These are phyloP conservation scores for Noturus placidus DNA, from an alignment of 2,113 vertebrate species.

Conservation along the genomic window DNA sequence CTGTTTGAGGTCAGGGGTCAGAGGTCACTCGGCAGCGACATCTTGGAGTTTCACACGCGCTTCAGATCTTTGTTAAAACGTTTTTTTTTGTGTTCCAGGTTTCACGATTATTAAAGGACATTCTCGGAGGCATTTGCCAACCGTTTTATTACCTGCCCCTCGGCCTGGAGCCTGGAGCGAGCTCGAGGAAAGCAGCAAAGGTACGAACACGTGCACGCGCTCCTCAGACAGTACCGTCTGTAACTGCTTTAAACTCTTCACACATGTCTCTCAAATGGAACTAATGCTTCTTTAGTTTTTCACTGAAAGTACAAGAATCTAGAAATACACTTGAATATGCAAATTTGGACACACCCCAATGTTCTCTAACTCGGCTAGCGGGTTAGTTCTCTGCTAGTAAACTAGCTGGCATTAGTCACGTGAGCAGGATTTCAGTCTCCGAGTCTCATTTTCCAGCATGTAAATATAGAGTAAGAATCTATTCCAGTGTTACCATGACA, in stretches of 20 bases:
- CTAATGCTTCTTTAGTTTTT: too few relatives aligned
- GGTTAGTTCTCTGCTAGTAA: too few relatives aligned
- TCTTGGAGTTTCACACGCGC: neutral
- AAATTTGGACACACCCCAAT: neutral
- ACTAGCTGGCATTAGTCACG: too few relatives aligned
- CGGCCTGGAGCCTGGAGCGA: slow-evolving; percentile 37
- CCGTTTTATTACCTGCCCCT: slow-evolving; percentile 68
- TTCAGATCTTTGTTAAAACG: neutral
- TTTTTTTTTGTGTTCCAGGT: slow-evolving; percentile 62
- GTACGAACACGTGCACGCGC: slow-evolving; percentile 51
- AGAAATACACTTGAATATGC: neutral
- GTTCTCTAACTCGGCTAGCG: too few relatives aligned
- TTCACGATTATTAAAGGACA: slow-evolving; percentile 70
- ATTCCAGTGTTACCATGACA: neutral
- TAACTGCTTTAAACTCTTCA: neutral
- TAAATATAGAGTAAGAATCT: neutral
- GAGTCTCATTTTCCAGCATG: too few relatives aligned
- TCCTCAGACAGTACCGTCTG: neutral
- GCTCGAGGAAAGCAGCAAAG: slow-evolving; percentile 51
- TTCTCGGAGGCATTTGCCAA: slow-evolving; percentile 76
- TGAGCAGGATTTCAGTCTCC: too few relatives aligned
- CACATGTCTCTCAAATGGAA: neutral
- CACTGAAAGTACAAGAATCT: neutral
- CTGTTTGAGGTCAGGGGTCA: slow-evolving; percentile 66
- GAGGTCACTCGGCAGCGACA: neutral